Percentiles rank a stretch among this genome's conserved stretches.
Evolutionary conservation across 2,888 invertebrate genomes (phyloP).

Genomic region (Escarpia spicata): DNA sequence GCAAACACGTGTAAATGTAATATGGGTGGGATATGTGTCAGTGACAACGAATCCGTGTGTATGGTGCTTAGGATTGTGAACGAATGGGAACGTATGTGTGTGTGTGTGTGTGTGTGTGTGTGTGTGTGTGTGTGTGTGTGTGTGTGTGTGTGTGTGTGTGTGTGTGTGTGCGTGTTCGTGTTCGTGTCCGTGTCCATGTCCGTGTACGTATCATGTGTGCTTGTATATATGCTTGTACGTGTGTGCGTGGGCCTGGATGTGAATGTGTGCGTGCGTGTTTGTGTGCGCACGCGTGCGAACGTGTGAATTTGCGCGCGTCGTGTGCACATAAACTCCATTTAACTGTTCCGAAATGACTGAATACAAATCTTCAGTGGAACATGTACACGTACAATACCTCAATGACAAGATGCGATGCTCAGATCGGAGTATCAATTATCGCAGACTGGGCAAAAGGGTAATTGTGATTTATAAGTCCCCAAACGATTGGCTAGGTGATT

Average conservation of each 20-base stretch:
- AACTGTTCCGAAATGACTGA: neutral
- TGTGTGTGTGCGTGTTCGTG: too few species aligned
- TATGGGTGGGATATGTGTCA: neutral
- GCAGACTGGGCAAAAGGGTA: neutral
- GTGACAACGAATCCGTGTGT: neutral
- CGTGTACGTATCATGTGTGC: too few species aligned
- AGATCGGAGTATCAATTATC: neutral
- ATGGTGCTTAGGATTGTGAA: neutral
- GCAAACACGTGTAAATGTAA: neutral
- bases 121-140: too few species aligned
- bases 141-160: too few species aligned
- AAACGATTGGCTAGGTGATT: neutral
- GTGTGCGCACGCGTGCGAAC: neutral
- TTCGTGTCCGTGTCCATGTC: too few species aligned
- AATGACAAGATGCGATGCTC: neutral
- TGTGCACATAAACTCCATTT: neutral
- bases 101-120: too few species aligned
- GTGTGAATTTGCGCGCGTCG: neutral
- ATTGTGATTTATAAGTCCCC: too few species aligned
- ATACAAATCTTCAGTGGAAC: neutral
- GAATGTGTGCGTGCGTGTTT: neutral
- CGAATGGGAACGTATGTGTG: too few species aligned
- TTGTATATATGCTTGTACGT: too few species aligned
- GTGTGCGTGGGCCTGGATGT: neutral
- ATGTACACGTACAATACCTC: neutral